A percentile compares a stretch with the other conserved stretches of the same genome.
Evolutionary conservation across 2,888 invertebrate species (phyloP).

Genomic region (Rotaria macrura): DNA sequence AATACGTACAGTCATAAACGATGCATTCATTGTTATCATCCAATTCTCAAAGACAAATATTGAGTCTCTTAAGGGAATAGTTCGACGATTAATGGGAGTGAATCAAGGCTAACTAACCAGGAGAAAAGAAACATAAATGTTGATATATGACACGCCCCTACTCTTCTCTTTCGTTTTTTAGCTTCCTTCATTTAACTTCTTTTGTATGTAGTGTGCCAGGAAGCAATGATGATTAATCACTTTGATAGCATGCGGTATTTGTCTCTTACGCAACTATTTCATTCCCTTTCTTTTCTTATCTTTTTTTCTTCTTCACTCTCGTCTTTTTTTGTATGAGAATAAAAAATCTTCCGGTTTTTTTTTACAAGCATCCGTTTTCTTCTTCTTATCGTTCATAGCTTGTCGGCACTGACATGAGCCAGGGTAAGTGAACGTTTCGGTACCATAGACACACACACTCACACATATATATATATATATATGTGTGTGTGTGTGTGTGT

Average conservation of each 20-base stretch:
- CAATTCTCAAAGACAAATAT: not conserved
- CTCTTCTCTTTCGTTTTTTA: not conserved
- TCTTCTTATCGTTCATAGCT: not conserved
- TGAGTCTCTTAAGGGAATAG: not conserved
- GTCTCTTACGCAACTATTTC: not conserved
- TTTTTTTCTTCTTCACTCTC: not conserved
- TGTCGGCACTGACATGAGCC: not conserved
- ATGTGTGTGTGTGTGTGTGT: too few species aligned
- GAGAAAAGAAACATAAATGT: not conserved
- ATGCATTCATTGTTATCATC: not conserved
- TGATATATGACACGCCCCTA: not conserved
- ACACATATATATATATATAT: too few species aligned
- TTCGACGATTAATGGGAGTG: not conserved
- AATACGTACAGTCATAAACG: not conserved
- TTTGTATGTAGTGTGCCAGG: not conserved
- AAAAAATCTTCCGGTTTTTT: not conserved
- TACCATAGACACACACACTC: not conserved
- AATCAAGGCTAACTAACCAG: not conserved
- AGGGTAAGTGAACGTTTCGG: not conserved
- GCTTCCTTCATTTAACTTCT: not conserved
- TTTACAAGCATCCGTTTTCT: not conserved
- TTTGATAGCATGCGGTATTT: not conserved
- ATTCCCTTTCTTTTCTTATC: not conserved
- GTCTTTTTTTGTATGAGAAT: not conserved
- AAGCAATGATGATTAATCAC: constrained; percentile 8